Percentiles rank a stretch among this genome's conserved stretches.
phyloP scores from a whole-genome alignment of 2,113 vertebrate genomes.

The Leucopternis melanops region DNA sequence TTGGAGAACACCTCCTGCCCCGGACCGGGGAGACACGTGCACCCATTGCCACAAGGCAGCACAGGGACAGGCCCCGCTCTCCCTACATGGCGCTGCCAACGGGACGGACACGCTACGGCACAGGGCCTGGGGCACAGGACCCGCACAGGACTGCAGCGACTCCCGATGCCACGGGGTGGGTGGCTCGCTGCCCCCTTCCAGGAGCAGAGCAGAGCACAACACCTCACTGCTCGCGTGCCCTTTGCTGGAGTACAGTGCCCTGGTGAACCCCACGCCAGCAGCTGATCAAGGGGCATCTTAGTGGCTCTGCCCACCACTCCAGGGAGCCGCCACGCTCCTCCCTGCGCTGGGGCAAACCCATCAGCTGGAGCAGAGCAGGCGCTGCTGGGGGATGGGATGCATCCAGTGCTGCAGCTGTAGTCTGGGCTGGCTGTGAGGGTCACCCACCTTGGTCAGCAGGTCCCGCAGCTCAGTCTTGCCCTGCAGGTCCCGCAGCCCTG shows the following conservation, averaged over 20 bases:
- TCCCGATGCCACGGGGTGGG: background rate
- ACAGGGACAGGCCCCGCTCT: background rate
- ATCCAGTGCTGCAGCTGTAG: background rate
- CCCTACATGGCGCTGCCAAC: fast-evolving
- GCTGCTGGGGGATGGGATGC: background rate
- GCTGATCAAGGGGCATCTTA: background rate
- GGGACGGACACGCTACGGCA: fast-evolving
- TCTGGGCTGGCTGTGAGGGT: background rate
- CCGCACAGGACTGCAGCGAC: fast-evolving
- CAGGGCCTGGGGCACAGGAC: background rate
- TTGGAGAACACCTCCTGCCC: background rate
- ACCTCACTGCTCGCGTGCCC: background rate
- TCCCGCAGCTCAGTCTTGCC: conserved; percentile 78
- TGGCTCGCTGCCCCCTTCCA: fast-evolving
- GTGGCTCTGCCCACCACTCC: background rate
- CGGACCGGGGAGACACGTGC: fast-evolving
- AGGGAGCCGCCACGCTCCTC: background rate
- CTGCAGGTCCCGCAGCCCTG: conserved; percentile 86
- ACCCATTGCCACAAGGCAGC: background rate
- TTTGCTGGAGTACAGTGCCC: background rate
- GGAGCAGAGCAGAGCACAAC: background rate
- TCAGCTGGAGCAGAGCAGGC: background rate
- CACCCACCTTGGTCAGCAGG: conserved; percentile 82
- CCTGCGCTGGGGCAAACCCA: background rate
- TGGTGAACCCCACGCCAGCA: fast-evolving